phyloP scores from a whole-genome alignment of 2,113 vertebrate species.

The Argyrosomus japonicus region DNA sequence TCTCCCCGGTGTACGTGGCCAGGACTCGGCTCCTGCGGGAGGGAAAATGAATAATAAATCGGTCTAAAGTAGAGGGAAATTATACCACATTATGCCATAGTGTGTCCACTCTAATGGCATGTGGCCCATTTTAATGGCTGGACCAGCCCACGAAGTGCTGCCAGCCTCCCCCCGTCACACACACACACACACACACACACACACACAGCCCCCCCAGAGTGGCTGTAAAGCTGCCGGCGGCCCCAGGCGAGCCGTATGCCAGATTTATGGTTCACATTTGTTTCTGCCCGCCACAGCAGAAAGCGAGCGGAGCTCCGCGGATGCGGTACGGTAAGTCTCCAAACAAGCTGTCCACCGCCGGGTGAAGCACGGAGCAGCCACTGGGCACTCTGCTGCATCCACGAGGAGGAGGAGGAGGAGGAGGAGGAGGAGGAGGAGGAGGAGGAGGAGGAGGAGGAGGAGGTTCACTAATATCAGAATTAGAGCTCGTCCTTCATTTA shows the following conservation, averaged over 20 bases:
- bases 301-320: conserved; percentile 31
- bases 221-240: conserved; percentile 66
- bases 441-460: no score
- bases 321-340: conserved; percentile 34
- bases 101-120: conserved; percentile 76
- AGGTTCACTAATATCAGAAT: no score
- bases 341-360: conserved; percentile 50
- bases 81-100: conserved; percentile 68
- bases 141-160: conserved; percentile 43
- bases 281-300: conserved; percentile 65
- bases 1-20: conserved; percentile 34
- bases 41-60: conserved; percentile 78
- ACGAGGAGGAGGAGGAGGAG: not conserved
- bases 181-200: no score
- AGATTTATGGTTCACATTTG: conserved; percentile 76
- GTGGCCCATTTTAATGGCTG: conserved; percentile 73
- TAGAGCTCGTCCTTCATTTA: no score
- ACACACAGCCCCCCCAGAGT: conserved; percentile 18
- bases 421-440: not conserved
- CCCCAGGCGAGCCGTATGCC: conserved; percentile 50
- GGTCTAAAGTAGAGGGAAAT: conserved; percentile 64
- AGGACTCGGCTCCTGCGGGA: conserved; percentile 44
- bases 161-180: not conserved
- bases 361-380: not conserved
- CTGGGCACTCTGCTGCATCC: not conserved